phyloP scores from a whole-genome alignment of 2,888 invertebrate species.

The Anoplius nigerrimus region DNA sequence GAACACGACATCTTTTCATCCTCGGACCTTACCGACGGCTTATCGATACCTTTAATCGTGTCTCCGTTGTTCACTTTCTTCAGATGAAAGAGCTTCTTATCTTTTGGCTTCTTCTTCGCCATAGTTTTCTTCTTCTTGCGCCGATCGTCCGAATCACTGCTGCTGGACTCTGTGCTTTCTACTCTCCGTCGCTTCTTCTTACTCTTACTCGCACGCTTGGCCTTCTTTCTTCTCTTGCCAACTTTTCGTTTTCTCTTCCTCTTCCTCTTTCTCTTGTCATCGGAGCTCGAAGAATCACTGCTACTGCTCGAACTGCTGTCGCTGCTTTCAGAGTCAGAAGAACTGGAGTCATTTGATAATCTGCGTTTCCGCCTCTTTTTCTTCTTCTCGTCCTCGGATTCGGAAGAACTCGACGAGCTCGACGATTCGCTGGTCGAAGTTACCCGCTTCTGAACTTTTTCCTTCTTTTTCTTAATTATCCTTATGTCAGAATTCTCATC shows the following conservation, averaged over 20 bases:
- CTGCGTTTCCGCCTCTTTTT: slow-evolving; percentile 43
- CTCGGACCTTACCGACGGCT: slow-evolving; percentile 30
- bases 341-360: slow-evolving; percentile 51
- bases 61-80: slow-evolving; percentile 31
- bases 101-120: slow-evolving; percentile 34
- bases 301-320: slow-evolving; percentile 62
- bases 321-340: slow-evolving; percentile 64
- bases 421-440: slow-evolving; percentile 62
- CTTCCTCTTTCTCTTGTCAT: slow-evolving; percentile 55
- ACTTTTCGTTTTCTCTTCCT: slow-evolving; percentile 46
- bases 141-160: slow-evolving; percentile 62
- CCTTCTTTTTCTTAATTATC: slow-evolving; percentile 39
- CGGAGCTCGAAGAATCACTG: slow-evolving; percentile 60
- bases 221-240: slow-evolving; percentile 61
- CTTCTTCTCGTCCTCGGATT: slow-evolving; percentile 51
- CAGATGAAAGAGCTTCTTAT: slow-evolving; percentile 13
- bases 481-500: slow-evolving; percentile 54
- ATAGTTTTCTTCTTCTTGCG: slow-evolving; percentile 35
- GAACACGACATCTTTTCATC: slow-evolving; percentile 23
- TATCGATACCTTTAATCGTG: slow-evolving; percentile 26
- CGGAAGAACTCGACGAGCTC: slow-evolving; percentile 55
- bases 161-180: slow-evolving; percentile 61
- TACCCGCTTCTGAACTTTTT: slow-evolving; percentile 44
- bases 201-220: slow-evolving; percentile 55
- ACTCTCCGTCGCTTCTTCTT: slow-evolving; percentile 63